Conservation (phyloP, 2,888 invertebrate genomes). For the Pachliopta kotzebuea region DNA sequence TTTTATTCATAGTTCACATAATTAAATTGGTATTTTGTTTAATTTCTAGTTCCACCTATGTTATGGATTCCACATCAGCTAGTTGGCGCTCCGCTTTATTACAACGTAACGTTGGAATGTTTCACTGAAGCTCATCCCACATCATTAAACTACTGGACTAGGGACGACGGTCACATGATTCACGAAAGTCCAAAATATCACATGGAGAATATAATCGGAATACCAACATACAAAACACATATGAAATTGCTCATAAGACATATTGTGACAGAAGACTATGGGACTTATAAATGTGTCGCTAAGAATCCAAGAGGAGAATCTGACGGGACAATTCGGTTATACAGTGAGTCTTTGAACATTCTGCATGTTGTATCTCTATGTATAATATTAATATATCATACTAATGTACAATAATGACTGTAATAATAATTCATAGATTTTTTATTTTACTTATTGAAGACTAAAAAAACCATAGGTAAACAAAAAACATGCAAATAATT, state of each 20-base stretch:
- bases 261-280: conserved; percentile 90
- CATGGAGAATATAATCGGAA: conserved; percentile 85
- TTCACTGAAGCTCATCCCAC: conserved; percentile 95
- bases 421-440: too few species aligned
- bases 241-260: conserved; percentile 91
- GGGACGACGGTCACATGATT: conserved; percentile 93
- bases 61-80: conserved; percentile 95
- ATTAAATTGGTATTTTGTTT: not conserved
- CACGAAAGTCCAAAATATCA: conserved; percentile 91
- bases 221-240: conserved; percentile 90
- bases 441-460: too few species aligned
- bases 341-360: conserved; percentile 87
- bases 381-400: not conserved
- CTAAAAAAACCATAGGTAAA: too few species aligned
- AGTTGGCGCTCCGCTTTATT: conserved; percentile 91
- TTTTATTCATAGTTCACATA: not conserved
- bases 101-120: conserved; percentile 92
- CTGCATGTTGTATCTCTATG: too few species aligned
- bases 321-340: conserved; percentile 92
- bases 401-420: too few species aligned
- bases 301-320: conserved; percentile 96
- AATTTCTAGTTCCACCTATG: conserved; percentile 91
- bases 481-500: too few species aligned
- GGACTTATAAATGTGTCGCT: conserved; percentile 92
- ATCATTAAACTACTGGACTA: conserved; percentile 94